Conservation (phyloP, 2,113 vertebrate species). For the Macaca nemestrina region DNA sequence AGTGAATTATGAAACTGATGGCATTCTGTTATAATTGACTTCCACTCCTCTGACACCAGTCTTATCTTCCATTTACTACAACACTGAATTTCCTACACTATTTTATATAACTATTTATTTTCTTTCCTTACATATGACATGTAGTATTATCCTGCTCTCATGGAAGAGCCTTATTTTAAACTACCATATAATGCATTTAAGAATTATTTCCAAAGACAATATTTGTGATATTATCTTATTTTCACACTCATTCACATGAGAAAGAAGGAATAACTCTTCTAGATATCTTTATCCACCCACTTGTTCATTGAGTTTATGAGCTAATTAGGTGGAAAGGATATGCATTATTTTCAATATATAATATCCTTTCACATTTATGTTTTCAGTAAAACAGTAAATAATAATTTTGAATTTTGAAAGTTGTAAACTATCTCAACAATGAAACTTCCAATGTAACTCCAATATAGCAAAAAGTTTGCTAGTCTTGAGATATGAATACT, state of each 20-base stretch:
- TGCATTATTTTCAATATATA: neutral
- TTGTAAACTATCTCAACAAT: neutral
- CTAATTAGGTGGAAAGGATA: neutral
- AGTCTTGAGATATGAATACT: neutral
- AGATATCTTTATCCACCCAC: neutral
- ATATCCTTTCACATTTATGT: neutral
- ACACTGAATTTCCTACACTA: neutral
- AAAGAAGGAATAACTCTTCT: neutral
- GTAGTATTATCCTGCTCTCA: neutral
- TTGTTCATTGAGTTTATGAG: neutral
- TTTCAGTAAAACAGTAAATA: neutral
- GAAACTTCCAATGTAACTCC: neutral
- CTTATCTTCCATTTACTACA: neutral
- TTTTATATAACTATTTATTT: neutral
- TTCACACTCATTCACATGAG: no score
- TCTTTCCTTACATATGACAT: neutral
- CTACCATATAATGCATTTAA: neutral
- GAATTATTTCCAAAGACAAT: neutral
- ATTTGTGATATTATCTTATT: neutral
- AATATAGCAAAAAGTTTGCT: neutral
- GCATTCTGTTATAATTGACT: neutral
- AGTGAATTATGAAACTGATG: neutral
- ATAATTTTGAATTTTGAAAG: neutral
- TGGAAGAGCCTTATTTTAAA: neutral
- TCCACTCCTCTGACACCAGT: neutral